Conservation (phyloP, 2,888 invertebrate genomes). For the Nesidiocoris tenuis region DNA sequence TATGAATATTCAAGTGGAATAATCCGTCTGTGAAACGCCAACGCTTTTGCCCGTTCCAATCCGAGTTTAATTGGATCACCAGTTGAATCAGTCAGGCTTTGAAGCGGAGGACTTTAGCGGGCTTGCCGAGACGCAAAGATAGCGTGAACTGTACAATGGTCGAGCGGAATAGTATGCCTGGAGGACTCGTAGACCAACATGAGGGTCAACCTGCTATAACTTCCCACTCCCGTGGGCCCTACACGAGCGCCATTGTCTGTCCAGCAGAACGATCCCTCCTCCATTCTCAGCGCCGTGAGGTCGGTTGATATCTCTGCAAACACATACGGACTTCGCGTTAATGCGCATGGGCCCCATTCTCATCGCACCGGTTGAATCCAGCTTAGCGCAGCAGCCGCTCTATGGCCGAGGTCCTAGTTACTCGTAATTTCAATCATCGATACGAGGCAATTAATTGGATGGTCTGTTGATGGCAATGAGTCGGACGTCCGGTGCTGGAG, state of each 20-base stretch:
- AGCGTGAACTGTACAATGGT: not conserved
- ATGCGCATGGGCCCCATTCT: not conserved
- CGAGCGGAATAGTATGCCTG: not conserved
- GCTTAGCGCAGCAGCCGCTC: not conserved
- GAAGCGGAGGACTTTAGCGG: not conserved
- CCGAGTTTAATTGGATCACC: not conserved
- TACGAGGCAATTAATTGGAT: not conserved
- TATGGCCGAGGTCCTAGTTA: too few species aligned
- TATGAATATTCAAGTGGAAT: not conserved
- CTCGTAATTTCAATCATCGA: not conserved
- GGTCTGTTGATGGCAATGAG: too few species aligned
- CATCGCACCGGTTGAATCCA: not conserved
- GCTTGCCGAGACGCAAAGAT: not conserved
- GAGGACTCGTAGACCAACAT: not conserved
- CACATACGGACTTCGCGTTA: not conserved
- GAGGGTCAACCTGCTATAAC: not conserved
- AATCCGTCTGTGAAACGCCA: not conserved
- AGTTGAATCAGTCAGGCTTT: not conserved
- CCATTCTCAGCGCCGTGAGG: not conserved
- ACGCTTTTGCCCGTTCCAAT: not conserved
- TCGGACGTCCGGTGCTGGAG: too few species aligned
- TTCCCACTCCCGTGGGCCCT: not conserved
- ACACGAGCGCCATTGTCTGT: not conserved
- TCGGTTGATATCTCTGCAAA: not conserved
- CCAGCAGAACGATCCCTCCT: not conserved